Base-by-base conservation (phyloP, 2,888 invertebrate species). In the Drosophila buzzatii region DNA sequence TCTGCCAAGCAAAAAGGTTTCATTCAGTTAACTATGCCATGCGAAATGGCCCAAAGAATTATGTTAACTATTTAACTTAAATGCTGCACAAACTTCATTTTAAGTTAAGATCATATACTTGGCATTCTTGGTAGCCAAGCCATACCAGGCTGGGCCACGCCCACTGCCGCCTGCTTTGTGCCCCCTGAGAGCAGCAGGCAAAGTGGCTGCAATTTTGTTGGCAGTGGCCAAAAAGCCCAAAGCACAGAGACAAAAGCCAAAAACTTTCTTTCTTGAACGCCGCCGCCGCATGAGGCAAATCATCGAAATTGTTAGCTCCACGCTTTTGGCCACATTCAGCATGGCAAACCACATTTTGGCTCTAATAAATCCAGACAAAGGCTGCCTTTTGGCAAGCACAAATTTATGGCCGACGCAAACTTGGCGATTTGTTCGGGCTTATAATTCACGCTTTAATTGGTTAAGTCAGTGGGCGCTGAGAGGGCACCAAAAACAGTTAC, bases 391-490 rank as follows among this genome's bases (percentile, higher is more conserved):
- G 82, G 80, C 73, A 75, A 75, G 69, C 64, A 73, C 72, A 88
- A 87, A 85, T 85, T 85, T 85, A 85, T 85, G 90, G 74, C 77
- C 86, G 47, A 39, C 56, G 60, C 59, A 70, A 70, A 64, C 71
- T 87, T 87, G 61, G 68, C 81, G 81, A 79, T 76, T 88, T 85
- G 85, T 82, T 83, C 59, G 42, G 68, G 73, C 82, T 83, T 90
- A 88, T 87, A 87, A 90, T 76, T 86, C 83, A 90, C 79, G 74
- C 81, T 90, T 86, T 86, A 86, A 87, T 90, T 87, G 86, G 86
- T 89, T 68, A 88, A 79, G 81, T 64, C 79, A 39, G 58, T 77
- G 55, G 74, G 63, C 83, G 76, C 72, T 74, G 70, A 66, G 62
- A 23, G 44, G 56, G 52, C 6, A 18, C 27, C 41, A 31, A 37